phyloP scores from a whole-genome alignment of 2,797 vertebrate species.

The Rhabdomys pumilio region DNA sequence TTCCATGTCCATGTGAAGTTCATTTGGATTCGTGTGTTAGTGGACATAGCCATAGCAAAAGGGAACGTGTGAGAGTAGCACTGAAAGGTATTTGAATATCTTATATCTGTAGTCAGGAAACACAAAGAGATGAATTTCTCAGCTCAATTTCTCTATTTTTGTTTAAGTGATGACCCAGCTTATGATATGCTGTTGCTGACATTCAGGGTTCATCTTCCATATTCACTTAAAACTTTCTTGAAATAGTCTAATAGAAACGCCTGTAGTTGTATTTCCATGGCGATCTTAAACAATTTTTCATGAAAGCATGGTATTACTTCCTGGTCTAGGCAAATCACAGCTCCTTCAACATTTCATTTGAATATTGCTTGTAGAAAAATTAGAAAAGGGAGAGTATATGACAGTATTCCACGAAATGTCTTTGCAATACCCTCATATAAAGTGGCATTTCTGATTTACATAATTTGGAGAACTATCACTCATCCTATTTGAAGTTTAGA shows the following conservation, averaged over 20 bases:
- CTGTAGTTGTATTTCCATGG: not conserved
- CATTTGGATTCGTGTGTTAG: not conserved
- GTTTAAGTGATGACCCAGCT: not conserved
- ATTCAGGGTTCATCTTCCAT: not conserved
- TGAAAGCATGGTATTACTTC: not conserved
- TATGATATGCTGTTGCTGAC: not conserved
- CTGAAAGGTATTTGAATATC: not conserved
- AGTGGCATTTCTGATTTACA: conserved; percentile 15
- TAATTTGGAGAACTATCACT: not conserved
- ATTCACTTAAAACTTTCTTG: not conserved
- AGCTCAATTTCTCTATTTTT: not conserved
- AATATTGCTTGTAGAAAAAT: not conserved
- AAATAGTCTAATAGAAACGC: not conserved
- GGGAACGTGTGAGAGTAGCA: not conserved
- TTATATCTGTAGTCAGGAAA: not conserved
- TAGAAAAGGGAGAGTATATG: not conserved
- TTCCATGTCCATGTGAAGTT: not conserved
- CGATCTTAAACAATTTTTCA: not conserved
- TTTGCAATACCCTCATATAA: not conserved
- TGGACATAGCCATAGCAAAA: not conserved
- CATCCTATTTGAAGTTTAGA: not conserved
- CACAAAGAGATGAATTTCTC: not conserved
- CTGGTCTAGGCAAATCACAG: not conserved
- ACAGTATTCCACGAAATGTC: not conserved
- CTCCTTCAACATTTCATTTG: not conserved